Evolutionary conservation across 2,797 vertebrate genomes (phyloP).

Genomic region (Sphenodon punctatus): DNA sequence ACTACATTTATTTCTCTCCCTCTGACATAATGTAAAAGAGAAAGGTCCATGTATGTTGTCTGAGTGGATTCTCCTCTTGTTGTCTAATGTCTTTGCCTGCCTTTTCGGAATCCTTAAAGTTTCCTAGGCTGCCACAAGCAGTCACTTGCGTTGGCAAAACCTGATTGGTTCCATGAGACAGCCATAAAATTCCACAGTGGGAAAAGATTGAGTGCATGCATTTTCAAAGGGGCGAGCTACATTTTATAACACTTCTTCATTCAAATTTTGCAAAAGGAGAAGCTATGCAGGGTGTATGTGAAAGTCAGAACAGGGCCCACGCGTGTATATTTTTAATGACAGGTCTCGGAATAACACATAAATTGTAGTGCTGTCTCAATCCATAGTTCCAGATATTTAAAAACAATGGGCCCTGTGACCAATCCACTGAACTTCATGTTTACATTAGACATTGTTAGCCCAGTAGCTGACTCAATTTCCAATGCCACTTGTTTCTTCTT

Average conservation of each 20-base stretch:
- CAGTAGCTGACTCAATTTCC: not conserved
- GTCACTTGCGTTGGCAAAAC: not conserved
- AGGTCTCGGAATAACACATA: slow-evolving; percentile 34
- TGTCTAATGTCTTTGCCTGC: not conserved
- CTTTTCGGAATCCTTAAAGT: not conserved
- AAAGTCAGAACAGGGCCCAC: slow-evolving; percentile 14
- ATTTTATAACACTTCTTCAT: not conserved
- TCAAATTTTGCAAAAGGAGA: slow-evolving; percentile 24
- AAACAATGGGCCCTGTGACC: not conserved
- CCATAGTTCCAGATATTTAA: slow-evolving; percentile 29
- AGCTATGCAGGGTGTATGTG: not conserved
- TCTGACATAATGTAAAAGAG: not conserved
- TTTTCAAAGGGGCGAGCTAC: slow-evolving; percentile 4
- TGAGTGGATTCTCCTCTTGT: not conserved
- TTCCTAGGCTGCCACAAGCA: not conserved
- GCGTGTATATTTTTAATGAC: slow-evolving; percentile 61
- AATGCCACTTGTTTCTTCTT: not conserved
- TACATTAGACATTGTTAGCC: slow-evolving; percentile 15
- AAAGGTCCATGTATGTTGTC: not conserved
- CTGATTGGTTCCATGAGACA: not conserved
- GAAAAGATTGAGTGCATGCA: slow-evolving; percentile 27
- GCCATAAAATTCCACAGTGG: not conserved
- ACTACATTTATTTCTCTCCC: not conserved
- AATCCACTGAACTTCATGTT: slow-evolving; percentile 1
- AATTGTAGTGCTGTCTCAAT: slow-evolving; percentile 35